These are phyloP conservation scores for Henricia sp. DNA, from an alignment of 53 echinoderm and acorn worm species.

Conservation along the genomic window DNA sequence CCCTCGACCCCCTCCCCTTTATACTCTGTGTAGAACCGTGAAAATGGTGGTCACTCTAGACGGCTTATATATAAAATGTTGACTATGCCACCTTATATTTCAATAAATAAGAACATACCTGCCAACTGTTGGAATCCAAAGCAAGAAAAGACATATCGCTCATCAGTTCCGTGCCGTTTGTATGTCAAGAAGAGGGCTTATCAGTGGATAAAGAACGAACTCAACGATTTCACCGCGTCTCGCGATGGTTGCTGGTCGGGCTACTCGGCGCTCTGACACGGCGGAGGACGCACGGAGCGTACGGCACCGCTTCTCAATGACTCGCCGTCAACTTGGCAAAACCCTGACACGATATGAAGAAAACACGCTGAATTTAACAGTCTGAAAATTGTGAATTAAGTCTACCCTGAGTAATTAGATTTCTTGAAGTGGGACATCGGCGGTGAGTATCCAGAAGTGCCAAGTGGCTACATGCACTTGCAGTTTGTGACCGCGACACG, in stretches of 20 bases:
- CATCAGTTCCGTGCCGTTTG: constrained; percentile 19
- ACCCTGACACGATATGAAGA: background rate
- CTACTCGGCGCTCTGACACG: constrained; percentile 27
- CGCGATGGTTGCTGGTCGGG: background rate
- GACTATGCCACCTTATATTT: background rate
- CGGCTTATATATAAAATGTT: too few species aligned
- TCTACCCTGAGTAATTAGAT: background rate
- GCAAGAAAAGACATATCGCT: constrained; percentile 66
- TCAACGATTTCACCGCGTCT: constrained; percentile 22
- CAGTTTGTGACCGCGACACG: too few species aligned
- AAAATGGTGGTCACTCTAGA: too few species aligned
- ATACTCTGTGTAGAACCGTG: too few species aligned
- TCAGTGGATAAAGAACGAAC: background rate
- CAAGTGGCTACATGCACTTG: too few species aligned
- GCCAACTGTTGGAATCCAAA: constrained; percentile 67
- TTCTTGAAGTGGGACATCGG: background rate
- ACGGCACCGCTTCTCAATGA: constrained; percentile 8
- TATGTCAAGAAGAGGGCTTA: constrained; percentile 8
- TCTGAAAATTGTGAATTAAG: constrained; percentile 25
- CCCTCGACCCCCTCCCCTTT: too few species aligned
- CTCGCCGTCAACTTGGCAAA: constrained; percentile 37
- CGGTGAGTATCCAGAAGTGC: background rate
- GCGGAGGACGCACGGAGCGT: background rate
- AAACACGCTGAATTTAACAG: background rate
- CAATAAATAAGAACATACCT: constrained; percentile 24